Evolutionary conservation across 1,140 invertebrate genomes (phyloP), one percentile per base, ranked within the genome.

Genomic region (Bombus sylvicola): DNA sequence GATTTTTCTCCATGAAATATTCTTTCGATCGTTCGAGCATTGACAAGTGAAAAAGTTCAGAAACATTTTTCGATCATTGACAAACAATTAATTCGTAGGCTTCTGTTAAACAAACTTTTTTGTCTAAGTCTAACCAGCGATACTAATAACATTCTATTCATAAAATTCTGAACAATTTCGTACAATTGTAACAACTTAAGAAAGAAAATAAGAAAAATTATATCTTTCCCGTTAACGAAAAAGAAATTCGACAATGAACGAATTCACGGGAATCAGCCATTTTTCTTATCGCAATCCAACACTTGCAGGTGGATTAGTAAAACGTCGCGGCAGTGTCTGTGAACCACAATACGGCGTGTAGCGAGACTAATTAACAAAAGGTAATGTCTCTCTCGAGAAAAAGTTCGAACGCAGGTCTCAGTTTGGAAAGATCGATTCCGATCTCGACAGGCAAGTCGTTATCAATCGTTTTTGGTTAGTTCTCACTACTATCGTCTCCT

Each of bases 261-360:
- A 59, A 12, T 59, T 28, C 9, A 31, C 2, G n/a, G 5, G 18
- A 34, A 79, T 34, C 28, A 41, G 39, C 25, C 43, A 62, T 43
- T 22, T 6, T 5, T 12, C 22, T 5, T 3, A 41, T 71, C 31
- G 31, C 82, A 62, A 34, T 53, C 76, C 82, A 79, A 86, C 74
- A 72, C 80, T 72, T 90, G 92, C 92, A 88, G 85, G 88, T 93
- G 69, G 87, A 92, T 93, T 92, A 92, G 91, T 93, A 88, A 87
- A 85, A 91, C 41, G 13, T 80, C 85, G 87, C 88, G 87, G 80
- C 71, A 47, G 1, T 66, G 69, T 39, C 0, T 43, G 81, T 71
- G 77, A 80, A 88, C 76, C 76, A 88, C 66, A 34, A 53, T 34
- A 59, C 47, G 74, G 12, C 25, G 15, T 41, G 39, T 34, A 66